These are phyloP conservation scores for Diploptera punctata DNA, from an alignment of 2,888 invertebrate species.

Conservation along the genomic window DNA sequence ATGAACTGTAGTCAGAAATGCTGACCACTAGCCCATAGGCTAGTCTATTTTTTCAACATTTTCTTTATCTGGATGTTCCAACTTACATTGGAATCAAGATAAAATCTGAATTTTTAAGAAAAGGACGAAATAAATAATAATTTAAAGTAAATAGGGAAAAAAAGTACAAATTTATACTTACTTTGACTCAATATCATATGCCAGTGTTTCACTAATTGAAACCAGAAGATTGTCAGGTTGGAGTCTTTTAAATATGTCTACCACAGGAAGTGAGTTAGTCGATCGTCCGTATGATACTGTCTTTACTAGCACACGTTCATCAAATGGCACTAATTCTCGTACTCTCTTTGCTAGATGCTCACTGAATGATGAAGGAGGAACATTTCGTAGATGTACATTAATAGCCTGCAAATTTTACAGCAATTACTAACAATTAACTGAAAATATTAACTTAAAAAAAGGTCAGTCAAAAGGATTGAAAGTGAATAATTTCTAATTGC, in stretches of 20 bases:
- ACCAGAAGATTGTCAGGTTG: conserved; percentile 50
- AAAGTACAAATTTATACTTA: conserved; percentile 52
- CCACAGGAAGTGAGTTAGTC: conserved; percentile 36
- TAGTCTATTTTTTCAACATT: no score
- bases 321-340: conserved; percentile 59
- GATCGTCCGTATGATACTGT: conserved; percentile 47
- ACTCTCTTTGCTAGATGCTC: conserved; percentile 51
- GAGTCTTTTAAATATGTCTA: conserved; percentile 47
- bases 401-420: conserved; percentile 60
- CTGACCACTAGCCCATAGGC: no score
- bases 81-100: no score
- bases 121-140: no score
- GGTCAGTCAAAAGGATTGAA: no score
- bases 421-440: no score
- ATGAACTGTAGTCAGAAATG: no score
- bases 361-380: conserved; percentile 59
- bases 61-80: no score
- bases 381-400: conserved; percentile 63
- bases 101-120: no score
- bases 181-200: conserved; percentile 65
- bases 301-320: conserved; percentile 64
- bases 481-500: no score
- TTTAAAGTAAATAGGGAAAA: neutral
- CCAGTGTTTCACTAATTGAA: conserved; percentile 73
- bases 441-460: no score